Evolutionary conservation across 2,888 invertebrate genomes (phyloP), one percentile per base, ranked within the genome.

Genomic region (Andrena bucephala): DNA sequence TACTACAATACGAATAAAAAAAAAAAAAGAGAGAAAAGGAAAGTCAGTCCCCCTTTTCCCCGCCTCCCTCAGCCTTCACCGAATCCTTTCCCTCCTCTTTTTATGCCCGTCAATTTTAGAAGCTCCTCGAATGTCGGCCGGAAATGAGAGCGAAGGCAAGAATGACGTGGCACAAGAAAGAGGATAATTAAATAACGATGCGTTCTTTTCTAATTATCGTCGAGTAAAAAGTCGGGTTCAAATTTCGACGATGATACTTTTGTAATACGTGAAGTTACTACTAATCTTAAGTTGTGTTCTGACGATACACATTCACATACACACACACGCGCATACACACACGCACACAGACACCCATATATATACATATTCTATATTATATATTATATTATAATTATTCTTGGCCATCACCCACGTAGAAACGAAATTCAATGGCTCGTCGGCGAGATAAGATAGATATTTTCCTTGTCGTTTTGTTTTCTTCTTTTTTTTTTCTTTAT

Each of bases 1-100:
- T 89, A 87, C 85, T 86, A 85, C 84, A 89, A 88, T 85, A 86
- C 79, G 82, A 89, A 87, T 88, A 87, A 91, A 89, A 57, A 31
- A 36, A 36, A 27, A 27, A 54, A 24, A 50, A 65, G 42, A 88
- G 77, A 82, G 87, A 85, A 89, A 87, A 85, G 83, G 79, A 81
- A 87, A 85, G 80, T 86, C 77, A 87, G 63, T 88, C 75, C 79
- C 13, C 88, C 83, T 68, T 48, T 80, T 31, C 70, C 83, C 80
- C 67, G 76, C 62, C n/a, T 24, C 59, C 62, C 69, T 33, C 31
- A 42, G 42, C 70, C 69, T 20, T 20, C 20, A 42, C 52, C 70
- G n/a, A 24, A 24, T 67, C 77, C 60, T 73, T 52, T 36, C 54
- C 63, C 71, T 79, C 81, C 75, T 69, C 79, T 74, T 85, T 87